Evolutionary conservation across 2,797 vertebrate genomes (phyloP), one percentile per base, ranked within the genome.

Genomic region (Miichthys miiuy): DNA sequence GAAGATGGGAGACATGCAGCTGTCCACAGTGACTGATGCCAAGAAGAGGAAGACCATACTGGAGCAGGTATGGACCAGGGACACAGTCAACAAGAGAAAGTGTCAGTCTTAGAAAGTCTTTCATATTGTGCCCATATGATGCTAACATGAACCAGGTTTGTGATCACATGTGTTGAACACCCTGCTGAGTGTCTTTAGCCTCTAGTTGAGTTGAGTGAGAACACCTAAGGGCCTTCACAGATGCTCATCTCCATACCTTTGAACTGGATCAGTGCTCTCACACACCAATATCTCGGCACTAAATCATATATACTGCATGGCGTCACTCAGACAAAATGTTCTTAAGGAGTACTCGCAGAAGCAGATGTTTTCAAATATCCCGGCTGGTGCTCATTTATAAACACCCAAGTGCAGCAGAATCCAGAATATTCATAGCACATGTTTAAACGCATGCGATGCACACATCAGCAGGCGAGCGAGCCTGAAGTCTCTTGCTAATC

Each of bases 1-100:
- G 88, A 98, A 98, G 93, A 98, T 98, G 97, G 97, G 97, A 0
- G 97, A 98, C 75, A 97, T 98, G 97, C 97, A 98, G 88, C 94
- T 98, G 66, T 97, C 97, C 23, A 96, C 97, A 0, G 96, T 97
- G 27, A 97, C 96, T 0, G 97, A 98, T 44, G 89, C 92, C 21
- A 97, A 97, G 94, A 98, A 98, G 91, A 97, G 97, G 92, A 98
- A 98, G 92, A 98, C 97, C 11, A 98, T 98, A 17, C 88, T 98
- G 64, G 97, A 98, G 82, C 97, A 98, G 96, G 97, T 98, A 88
- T 68, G 70, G 9, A 44, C 50, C 13, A 13, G 12, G 3, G 3
- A 38, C 2, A 3, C 42, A 14, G 42, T 44, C 42, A 44, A 51
- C 23, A 46, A 21, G 13, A 50, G 14, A 10, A 64, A 17, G 23